Evolutionary conservation across 2,113 vertebrate species (phyloP).

Genomic region (Hydrolagus affinis): DNA sequence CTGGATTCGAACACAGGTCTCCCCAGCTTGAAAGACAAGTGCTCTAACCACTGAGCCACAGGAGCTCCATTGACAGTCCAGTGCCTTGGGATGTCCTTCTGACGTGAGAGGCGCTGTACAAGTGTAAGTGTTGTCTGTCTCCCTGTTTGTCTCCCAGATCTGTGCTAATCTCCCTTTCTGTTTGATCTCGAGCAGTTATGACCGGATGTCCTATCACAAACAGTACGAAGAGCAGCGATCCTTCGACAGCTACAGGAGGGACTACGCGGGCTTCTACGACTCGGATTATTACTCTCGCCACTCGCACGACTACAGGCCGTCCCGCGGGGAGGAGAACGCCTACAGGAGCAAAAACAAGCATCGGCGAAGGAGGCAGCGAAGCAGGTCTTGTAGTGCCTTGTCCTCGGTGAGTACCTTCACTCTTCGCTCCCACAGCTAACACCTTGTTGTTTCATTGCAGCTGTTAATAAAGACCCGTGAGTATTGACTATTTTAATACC

Average conservation of each 20-base stretch:
- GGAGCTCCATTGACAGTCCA: too few species aligned
- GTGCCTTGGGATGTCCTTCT: too few species aligned
- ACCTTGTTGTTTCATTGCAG: constrained; percentile 45
- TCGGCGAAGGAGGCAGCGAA: constrained; percentile 40
- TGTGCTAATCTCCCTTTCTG: accelerated
- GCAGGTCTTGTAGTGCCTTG: constrained; percentile 66
- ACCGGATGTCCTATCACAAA: constrained; percentile 54
- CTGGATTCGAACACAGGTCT: too few species aligned
- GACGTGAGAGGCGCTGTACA: too few species aligned
- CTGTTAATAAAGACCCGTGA: constrained; percentile 50
- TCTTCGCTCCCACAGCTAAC: constrained; percentile 42
- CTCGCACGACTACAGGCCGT: constrained; percentile 48
- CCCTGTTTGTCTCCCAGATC: not conserved
- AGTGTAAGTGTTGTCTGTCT: too few species aligned
- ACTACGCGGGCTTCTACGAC: constrained; percentile 48
- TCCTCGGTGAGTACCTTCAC: constrained; percentile 69
- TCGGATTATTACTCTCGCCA: constrained; percentile 53
- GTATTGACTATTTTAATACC: constrained; percentile 46
- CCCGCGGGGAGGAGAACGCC: constrained; percentile 43
- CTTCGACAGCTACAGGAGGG: constrained; percentile 43
- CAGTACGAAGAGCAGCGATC: constrained; percentile 49
- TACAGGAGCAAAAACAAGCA: constrained; percentile 36
- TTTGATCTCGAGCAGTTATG: constrained; percentile 44
- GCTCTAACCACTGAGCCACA: too few species aligned
- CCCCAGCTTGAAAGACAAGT: too few species aligned